Conservation (phyloP, 1,140 invertebrate genomes). For the Trichonephila clavipes region DNA sequence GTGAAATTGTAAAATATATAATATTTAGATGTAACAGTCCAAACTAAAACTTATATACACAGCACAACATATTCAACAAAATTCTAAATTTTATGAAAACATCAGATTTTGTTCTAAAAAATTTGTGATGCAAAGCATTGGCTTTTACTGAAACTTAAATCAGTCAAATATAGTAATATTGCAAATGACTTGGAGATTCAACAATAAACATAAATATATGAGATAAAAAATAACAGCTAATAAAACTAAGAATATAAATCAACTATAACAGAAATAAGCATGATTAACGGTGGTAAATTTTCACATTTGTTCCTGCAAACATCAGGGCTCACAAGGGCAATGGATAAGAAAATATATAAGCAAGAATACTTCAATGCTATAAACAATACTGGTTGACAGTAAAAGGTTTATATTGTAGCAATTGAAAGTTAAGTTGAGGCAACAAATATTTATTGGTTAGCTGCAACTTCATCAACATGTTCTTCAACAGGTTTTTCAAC, state of each 20-base stretch:
- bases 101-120: no score
- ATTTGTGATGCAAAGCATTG: no score
- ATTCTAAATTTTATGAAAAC: not conserved
- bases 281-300: not conserved
- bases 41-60: not conserved
- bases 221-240: not conserved
- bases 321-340: not conserved
- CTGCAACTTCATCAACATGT: slow-evolving; percentile 75
- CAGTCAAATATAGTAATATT: not conserved
- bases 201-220: not conserved
- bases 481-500: slow-evolving; percentile 74
- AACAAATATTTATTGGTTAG: slow-evolving; percentile 41
- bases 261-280: not conserved
- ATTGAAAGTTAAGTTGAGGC: not conserved
- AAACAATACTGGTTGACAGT: not conserved
- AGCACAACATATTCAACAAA: not conserved
- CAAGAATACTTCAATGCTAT: not conserved
- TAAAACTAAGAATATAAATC: not conserved
- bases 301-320: not conserved
- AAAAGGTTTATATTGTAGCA: not conserved
- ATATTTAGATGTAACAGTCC: not conserved
- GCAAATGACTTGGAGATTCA: not conserved
- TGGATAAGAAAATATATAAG: not conserved
- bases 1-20: not conserved
- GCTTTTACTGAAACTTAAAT: no score